Conservation (phyloP, 2,113 vertebrate species). For the Dicerorhinus sumatrensis region DNA sequence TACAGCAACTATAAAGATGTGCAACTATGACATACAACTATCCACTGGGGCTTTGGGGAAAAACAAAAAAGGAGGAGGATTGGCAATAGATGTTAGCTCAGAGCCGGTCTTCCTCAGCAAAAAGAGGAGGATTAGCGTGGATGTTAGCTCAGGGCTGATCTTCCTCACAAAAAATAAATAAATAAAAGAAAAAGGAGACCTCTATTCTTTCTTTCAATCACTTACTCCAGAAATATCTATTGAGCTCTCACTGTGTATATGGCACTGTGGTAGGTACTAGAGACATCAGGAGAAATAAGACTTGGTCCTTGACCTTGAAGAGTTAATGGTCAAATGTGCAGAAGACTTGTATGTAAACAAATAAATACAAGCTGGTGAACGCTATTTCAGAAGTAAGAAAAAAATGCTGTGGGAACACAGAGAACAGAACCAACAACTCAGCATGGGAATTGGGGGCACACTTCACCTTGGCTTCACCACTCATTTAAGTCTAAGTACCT, state of each 20-base stretch:
- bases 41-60: too few species aligned
- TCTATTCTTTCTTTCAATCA: slow-evolving; percentile 15
- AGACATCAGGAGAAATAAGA: neutral
- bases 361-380: neutral
- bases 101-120: too few species aligned
- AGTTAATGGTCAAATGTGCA: neutral
- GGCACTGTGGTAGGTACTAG: neutral
- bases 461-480: slow-evolving; percentile 56
- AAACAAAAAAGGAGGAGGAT: too few species aligned
- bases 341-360: neutral
- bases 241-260: neutral
- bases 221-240: neutral
- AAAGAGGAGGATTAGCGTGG: too few species aligned
- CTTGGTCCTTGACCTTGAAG: neutral
- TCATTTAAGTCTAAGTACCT: slow-evolving; percentile 58
- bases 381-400: neutral
- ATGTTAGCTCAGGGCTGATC: too few species aligned
- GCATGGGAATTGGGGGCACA: slow-evolving; percentile 54
- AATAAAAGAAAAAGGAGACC: neutral
- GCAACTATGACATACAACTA: too few species aligned
- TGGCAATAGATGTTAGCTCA: too few species aligned
- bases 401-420: slow-evolving; percentile 9
- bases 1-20: too few species aligned
- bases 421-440: slow-evolving; percentile 22
- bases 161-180: too few species aligned